Evolutionary conservation across 2,888 invertebrate genomes (phyloP).

Genomic region (Aspidapion aeneum): DNA sequence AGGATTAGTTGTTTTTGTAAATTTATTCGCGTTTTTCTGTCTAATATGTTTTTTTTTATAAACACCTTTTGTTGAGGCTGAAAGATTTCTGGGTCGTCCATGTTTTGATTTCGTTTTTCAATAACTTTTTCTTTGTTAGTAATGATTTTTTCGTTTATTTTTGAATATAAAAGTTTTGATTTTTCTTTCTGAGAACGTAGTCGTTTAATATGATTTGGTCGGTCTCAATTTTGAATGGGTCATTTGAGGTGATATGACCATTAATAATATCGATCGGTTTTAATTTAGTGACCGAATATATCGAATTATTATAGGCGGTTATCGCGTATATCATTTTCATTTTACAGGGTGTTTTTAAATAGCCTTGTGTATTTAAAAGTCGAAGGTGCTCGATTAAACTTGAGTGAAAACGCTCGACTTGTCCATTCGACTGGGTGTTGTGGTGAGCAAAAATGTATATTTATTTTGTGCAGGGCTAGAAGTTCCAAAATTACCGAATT

Average conservation of each 20-base stretch:
- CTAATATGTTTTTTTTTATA: not conserved
- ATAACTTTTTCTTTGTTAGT: not conserved
- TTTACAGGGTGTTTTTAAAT: too few relatives aligned
- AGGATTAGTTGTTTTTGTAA: not conserved
- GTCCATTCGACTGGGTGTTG: conserved; percentile 13
- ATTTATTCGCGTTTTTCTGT: not conserved
- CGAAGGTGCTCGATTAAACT: conserved; percentile 7
- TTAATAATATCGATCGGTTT: conserved; percentile 13
- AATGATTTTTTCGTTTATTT: not conserved
- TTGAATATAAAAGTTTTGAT: not conserved
- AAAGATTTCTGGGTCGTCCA: not conserved
- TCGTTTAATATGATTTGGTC: conserved; percentile 1
- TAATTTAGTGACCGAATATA: not conserved
- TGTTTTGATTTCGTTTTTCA: not conserved
- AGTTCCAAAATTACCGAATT: conserved; percentile 6
- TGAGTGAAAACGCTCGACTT: conserved; percentile 9
- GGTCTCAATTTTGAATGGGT: not conserved
- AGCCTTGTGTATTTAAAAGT: conserved; percentile 1
- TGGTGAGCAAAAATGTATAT: conserved; percentile 11
- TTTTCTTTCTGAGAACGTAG: not conserved
- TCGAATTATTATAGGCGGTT: not conserved
- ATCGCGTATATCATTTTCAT: too few relatives aligned
- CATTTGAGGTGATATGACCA: not conserved
- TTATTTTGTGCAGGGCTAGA: conserved; percentile 10
- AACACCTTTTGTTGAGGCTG: not conserved